Base-by-base conservation (phyloP, 2,113 vertebrate species). In the Brienomyrus longianalis region DNA sequence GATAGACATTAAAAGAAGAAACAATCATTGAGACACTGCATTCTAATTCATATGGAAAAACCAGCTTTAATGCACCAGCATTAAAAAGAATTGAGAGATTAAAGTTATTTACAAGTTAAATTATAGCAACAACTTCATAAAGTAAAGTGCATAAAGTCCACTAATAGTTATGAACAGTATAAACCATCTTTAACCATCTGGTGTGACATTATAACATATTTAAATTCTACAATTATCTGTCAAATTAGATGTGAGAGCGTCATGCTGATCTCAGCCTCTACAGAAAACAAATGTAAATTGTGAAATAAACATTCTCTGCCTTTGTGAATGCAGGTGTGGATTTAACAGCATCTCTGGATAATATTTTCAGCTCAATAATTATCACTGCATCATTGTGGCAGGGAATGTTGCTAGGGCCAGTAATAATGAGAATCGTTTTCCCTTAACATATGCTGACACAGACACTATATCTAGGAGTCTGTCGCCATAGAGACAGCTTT, bases 241-340 rank as follows among this genome's bases (percentile, higher is more conserved):
- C 85, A 86, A 52, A 31, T 87, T 13, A 52, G 1, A 39, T 17
- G 17, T 54, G 27, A 54, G 48, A 87, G 3, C 5, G 48, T 27
- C 50, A 31, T 87, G 85, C 85, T 31, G 85, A 56, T 87, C 51
- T 31, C 15, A n/a, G 51, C 27, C 85, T 35, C 51, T 54, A 15
- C n/a, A 35, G 85, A 87, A 84, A 87, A 87, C n/a, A 87, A 84
- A 35, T 56, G 51, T 17, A 87, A 87, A 54, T 87, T 87, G 51
- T 87, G 51, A 87, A 52, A 87, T 50, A 87, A 87, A 54, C 51
- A 87, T 56, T 54, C 9, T 51, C 13, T 27, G 11, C 15, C 21
- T 84, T 84, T 52, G 50, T 87, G 50, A 35, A 54, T 87, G 31
- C 27, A 87, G 85, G 85, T 87, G 85, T 87, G 85, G 13, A 52